Percentiles rank a stretch among this genome's conserved stretches.
Conservation (phyloP, 2,888 invertebrate genomes). For the Leistus spinibarbis region DNA sequence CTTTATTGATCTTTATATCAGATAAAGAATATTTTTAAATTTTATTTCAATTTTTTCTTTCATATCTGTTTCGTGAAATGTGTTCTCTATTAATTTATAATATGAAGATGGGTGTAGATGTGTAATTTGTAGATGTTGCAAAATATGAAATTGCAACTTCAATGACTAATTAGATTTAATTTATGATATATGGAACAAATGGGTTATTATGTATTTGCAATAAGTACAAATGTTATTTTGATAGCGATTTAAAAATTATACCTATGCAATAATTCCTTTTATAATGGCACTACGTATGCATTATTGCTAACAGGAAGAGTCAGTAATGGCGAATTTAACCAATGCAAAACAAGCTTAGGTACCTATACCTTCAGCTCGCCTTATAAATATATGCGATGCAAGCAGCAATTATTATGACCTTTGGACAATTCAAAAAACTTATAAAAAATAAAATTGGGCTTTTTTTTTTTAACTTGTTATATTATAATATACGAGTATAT, state of each 20-base stretch:
- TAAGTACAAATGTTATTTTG: not conserved
- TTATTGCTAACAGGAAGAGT: too few relatives aligned
- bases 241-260: not conserved
- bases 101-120: not conserved
- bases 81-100: slow-evolving; percentile 1
- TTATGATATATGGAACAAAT: not conserved
- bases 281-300: too few relatives aligned
- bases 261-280: not conserved
- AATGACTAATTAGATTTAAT: not conserved
- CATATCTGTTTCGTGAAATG: slow-evolving; percentile 3
- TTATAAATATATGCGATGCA: too few relatives aligned
- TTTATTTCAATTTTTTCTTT: slow-evolving; percentile 11
- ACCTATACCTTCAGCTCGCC: too few relatives aligned
- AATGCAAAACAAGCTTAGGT: too few relatives aligned
- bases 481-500: too few relatives aligned
- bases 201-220: not conserved
- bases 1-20: slow-evolving; percentile 8
- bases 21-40: slow-evolving; percentile 3
- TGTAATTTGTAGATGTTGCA: not conserved
- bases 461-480: too few relatives aligned
- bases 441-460: too few relatives aligned
- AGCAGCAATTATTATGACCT: too few relatives aligned
- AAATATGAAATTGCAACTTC: not conserved
- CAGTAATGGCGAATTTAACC: too few relatives aligned
- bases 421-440: too few relatives aligned